phyloP scores from a whole-genome alignment of 2,797 vertebrate species.

The Dermochelys coriacea region DNA sequence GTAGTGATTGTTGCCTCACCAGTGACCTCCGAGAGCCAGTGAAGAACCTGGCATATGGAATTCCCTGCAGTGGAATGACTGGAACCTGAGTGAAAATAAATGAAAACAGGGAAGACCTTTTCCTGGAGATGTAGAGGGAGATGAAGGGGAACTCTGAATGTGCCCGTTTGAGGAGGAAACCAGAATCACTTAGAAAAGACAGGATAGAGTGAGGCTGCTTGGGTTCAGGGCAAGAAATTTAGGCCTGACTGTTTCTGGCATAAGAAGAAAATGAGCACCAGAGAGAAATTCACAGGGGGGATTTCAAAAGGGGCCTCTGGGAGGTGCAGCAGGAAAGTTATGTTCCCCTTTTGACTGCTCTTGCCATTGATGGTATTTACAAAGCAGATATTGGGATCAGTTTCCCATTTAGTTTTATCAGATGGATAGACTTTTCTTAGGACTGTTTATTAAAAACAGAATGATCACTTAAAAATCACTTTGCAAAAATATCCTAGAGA shows the following conservation, averaged over 20 bases:
- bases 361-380: neutral
- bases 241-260: neutral
- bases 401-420: neutral
- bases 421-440: neutral
- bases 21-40: neutral
- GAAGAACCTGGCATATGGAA: neutral
- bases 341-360: neutral
- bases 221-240: neutral
- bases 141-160: neutral
- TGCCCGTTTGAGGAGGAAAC: neutral
- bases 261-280: neutral
- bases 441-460: neutral
- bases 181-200: neutral
- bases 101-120: neutral
- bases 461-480: neutral
- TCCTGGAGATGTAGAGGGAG: neutral
- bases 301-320: neutral
- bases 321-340: neutral
- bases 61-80: neutral
- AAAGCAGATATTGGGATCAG: neutral
- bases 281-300: neutral
- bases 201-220: neutral
- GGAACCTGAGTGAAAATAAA: neutral
- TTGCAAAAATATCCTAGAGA: neutral
- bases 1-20: neutral